Evolutionary conservation across 2,113 vertebrate species (phyloP), one percentile per base, ranked within the genome.

Genomic region (Panurus biarmicus): DNA sequence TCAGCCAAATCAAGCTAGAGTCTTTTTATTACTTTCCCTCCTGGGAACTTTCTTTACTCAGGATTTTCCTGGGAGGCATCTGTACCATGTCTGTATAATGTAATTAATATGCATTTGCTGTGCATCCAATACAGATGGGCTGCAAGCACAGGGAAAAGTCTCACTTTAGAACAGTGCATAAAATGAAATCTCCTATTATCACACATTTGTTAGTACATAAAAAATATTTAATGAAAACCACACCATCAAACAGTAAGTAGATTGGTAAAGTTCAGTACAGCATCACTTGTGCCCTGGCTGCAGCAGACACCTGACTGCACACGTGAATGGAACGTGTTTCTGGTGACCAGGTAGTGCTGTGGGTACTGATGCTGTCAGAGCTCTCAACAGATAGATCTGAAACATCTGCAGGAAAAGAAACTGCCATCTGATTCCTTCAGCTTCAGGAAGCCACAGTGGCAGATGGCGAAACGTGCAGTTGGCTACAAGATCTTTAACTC

Each of bases 221-320:
- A 95, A 94, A 67, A 73, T 11, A 76, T 90, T 93, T 94, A 79
- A 90, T 85, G 80, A 38, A 82, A 85, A 48, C 13, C 28, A 69
- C 83, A 48, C 25, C 23, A 82, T 45, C 44, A 56, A 69, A 75
- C 24, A 61, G 22, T 17, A 15, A 45, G n/a, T 8, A 33, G 26
- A 35, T 3, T 20, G 23, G 54, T 26, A 14, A 65, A n/a, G 35
- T 62, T 61, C 67, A n/a, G n/a, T 1, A 2, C 35, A 67, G 71
- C 18, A 3, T 38, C 45, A 25, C 33, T 65, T 10, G 23, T 54
- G 47, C 23, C 57, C 53, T 58, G 38, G 66, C 44, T 85, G 85
- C 72, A 76, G 44, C 38, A 82, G 57, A 66, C 9, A 54, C 20
- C 42, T 12, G 11, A 38, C 48, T 60, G 67, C 65, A 57, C 61